phyloP scores from a whole-genome alignment of 2,888 invertebrate species.

The Patella depressa region DNA sequence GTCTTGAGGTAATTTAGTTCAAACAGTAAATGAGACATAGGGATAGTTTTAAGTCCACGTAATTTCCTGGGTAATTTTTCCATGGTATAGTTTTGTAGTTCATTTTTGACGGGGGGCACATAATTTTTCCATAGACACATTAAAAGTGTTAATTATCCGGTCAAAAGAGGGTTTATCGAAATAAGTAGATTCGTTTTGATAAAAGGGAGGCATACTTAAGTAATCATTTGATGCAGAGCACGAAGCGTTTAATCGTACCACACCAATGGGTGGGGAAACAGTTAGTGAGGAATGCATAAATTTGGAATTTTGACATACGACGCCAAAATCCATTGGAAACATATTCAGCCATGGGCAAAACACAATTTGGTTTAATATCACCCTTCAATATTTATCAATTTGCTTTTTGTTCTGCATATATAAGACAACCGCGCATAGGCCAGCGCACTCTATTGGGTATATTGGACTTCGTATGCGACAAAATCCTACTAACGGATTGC shows the following conservation, averaged over 20 bases:
- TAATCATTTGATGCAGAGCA: not conserved
- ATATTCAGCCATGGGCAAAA: conserved; percentile 1
- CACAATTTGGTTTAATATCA: not conserved
- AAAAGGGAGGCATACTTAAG: not conserved
- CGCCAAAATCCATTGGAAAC: not conserved
- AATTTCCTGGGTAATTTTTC: not conserved
- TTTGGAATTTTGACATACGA: too few relatives aligned
- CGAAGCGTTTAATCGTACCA: not conserved
- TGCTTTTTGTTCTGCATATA: not conserved
- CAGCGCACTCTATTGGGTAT: not conserved
- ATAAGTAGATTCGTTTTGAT: not conserved
- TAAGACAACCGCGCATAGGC: not conserved
- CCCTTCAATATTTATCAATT: not conserved
- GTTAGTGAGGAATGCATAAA: not conserved
- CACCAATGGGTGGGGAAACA: not conserved
- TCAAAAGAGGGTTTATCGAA: not conserved
- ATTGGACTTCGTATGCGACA: too few relatives aligned
- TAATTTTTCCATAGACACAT: not conserved
- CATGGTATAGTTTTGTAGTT: not conserved
- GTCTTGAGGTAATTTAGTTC: not conserved
- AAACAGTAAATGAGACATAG: not conserved
- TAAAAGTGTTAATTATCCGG: not conserved
- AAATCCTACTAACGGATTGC: not conserved
- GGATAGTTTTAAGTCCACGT: not conserved
- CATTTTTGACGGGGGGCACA: not conserved